phyloP scores from a whole-genome alignment of 2,888 invertebrate genomes.

The Synanthedon myopaeformis region DNA sequence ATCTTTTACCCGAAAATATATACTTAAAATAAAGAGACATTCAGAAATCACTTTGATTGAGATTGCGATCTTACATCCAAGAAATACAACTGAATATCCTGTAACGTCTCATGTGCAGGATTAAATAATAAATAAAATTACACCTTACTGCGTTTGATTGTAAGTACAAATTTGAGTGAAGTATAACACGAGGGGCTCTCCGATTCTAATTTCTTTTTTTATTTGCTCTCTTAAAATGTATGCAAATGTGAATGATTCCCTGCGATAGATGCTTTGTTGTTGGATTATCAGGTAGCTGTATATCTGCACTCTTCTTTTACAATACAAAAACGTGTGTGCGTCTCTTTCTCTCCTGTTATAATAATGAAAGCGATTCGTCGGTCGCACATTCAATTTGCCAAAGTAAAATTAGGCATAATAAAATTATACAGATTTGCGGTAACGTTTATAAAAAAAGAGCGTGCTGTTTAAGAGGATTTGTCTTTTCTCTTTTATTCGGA shows the following conservation, averaged over 20 bases:
- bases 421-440: conserved; percentile 59
- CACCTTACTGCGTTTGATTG: not conserved
- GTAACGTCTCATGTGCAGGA: not conserved
- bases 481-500: conserved; percentile 25
- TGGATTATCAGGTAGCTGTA: conserved; percentile 27
- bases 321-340: conserved; percentile 7
- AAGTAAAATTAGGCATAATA: conserved; percentile 46
- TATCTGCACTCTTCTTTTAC: conserved; percentile 16
- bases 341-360: conserved; percentile 15
- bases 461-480: conserved; percentile 39
- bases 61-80: not conserved
- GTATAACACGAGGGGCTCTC: not conserved
- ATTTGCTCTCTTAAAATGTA: conserved; percentile 43
- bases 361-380: conserved; percentile 37
- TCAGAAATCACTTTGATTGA: not conserved
- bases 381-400: conserved; percentile 38
- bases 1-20: not conserved
- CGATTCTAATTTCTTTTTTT: conserved; percentile 30
- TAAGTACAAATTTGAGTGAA: not conserved
- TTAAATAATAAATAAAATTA: not conserved
- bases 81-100: not conserved
- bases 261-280: conserved; percentile 36
- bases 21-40: not conserved
- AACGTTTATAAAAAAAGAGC: conserved; percentile 22
- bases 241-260: conserved; percentile 40